Base-by-base conservation (phyloP, 2,888 invertebrate species). In the Sarcophaga variegata region DNA sequence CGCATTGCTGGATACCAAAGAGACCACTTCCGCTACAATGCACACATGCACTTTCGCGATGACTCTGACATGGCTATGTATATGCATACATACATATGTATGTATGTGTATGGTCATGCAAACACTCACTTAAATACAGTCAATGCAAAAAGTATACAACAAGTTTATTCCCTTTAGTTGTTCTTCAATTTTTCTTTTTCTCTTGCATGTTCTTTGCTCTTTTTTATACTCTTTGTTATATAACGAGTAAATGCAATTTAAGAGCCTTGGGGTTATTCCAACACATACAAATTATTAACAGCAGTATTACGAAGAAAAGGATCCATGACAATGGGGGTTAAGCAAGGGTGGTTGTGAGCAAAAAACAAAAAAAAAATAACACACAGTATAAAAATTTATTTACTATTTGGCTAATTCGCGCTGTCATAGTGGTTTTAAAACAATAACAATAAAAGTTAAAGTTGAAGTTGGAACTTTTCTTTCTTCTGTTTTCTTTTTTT, bases 351-450 rank as follows among this genome's bases (percentile, higher is more conserved):
- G 27, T 25, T 20, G 27, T 10, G 59, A n/a, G 20, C n/a, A 60
- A 14, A 8, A 67, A 69, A 72, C 69, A 77, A 60, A 14, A 8
- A 67, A 69, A 72, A 72, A 77, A 25, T 72, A 64, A 1, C 0
- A 2, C 82, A 80, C 11, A 84, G 80, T 69, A 45, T 59, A 25
- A 88, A 37, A 90, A 91, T 91, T 91, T 91, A 91, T 91, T 92
- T 91, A 92, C 91, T 91, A 90, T 91, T 91, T 92, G 91, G 92
- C 92, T 92, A 92, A 92, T 92, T 92, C 92, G 90, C 91, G 91
- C 91, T 91, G 91, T 90, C 91, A 90, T 90, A 91, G 90, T 91
- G 90, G 89, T 89, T 90, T 90, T 88, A 89, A 90, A 91, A 90
- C 90, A 91, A 91, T 91, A 91, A 90, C 90, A 90, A 89, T 90